Conservation (phyloP, 1,140 invertebrate genomes). For the Drosophila rhopaloa region DNA sequence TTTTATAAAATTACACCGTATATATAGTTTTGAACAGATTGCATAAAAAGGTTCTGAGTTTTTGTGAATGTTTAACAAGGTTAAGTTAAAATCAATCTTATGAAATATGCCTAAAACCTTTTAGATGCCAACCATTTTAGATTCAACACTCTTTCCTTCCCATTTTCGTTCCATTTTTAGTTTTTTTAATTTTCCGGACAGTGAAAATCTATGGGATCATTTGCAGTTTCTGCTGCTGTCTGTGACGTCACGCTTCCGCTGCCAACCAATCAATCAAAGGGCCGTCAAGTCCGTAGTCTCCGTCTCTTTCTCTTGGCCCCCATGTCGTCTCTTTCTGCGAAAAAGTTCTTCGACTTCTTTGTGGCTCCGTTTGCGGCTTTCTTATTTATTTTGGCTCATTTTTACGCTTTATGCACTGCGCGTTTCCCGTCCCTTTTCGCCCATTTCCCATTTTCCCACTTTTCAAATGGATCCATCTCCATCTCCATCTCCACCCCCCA, state of each 20-base stretch:
- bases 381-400: constrained; percentile 76
- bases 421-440: constrained; percentile 1
- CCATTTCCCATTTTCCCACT: not conserved
- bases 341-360: not conserved
- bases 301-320: not conserved
- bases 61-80: no score
- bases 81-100: no score
- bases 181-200: not conserved
- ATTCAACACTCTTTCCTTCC: no score
- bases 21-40: no score
- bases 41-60: no score
- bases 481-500: not conserved
- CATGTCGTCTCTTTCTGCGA: not conserved
- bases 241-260: constrained; percentile 56
- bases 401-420: constrained; percentile 72
- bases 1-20: no score
- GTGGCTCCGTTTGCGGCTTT: constrained; percentile 51
- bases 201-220: constrained; percentile 1
- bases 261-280: constrained; percentile 70
- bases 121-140: not conserved
- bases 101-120: not conserved
- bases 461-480: constrained; percentile 3
- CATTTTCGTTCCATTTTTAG: not conserved
- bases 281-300: constrained; percentile 40
- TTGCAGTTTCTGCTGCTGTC: constrained; percentile 1